Evolutionary conservation across 2,888 invertebrate species (phyloP), one percentile per base, ranked within the genome.

Genomic region (Chelonus formosanus): DNA sequence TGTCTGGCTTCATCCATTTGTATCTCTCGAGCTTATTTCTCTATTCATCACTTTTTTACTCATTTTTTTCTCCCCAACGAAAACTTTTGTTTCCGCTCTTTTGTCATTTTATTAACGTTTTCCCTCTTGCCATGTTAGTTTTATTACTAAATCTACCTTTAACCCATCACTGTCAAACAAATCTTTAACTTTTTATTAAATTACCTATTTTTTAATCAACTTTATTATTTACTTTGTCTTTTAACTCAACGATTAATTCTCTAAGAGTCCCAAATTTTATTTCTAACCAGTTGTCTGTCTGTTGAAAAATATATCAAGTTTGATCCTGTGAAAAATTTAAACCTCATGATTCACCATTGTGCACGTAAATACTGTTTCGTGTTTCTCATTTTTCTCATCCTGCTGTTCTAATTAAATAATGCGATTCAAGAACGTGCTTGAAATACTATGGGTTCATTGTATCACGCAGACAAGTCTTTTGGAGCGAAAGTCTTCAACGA

Each of bases 321-420:
- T 63, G 47, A 55, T 60, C 47, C 43, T 47, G 34, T 20, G 20
- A 20, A 20, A 56, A 31, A 53, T 63, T 45, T 67, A 64, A 55
- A 65, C 54, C 40, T 53, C 52, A 57, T 43, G 55, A 62, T 65
- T 55, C 56, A 56, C 47, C 47, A 61, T 56, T 6, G 32, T 7
- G 31, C 40, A 63, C 50, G 56, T 67, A 56, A 34, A 63, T 60
- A 48, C 48, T 10, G 48, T 10, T 48, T 48, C 48, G 31, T 48
- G 48, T 50, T 57, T 44, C 53, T 48, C 45, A 34, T 47, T 54
- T 50, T 63, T 58, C 63, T 53, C 68, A 63, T 70, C 71, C 67
- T 70, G 71, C 70, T 74, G 70, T 75, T 77, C 75, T 77, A 77
- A 77, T 77, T 77, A 76, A 77, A 76, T 77, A 77, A 77, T 73